phyloP scores from a whole-genome alignment of 2,113 vertebrate species.

The Pluvianellus socialis region DNA sequence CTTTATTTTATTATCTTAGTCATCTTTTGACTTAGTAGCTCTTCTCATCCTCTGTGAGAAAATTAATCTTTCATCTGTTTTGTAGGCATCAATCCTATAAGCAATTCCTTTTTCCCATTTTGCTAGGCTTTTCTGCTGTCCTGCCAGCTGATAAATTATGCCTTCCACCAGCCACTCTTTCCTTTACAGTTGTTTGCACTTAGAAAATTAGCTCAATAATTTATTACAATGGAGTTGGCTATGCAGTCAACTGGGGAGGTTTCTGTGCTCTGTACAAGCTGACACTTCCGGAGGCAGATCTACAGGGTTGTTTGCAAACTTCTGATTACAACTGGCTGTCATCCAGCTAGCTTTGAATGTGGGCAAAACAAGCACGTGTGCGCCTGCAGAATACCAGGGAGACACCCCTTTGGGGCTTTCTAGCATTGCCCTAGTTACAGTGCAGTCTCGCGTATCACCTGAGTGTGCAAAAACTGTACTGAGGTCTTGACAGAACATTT shows the following conservation, averaged over 20 bases:
- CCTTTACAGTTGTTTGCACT: background rate
- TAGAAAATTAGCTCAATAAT: background rate
- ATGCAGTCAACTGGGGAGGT: background rate
- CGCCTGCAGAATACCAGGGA: background rate
- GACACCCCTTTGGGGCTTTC: background rate
- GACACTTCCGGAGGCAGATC: background rate
- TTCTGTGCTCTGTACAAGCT: background rate
- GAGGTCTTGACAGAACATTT: background rate
- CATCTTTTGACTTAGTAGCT: background rate
- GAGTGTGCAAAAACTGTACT: background rate
- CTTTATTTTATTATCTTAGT: background rate
- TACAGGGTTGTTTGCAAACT: background rate
- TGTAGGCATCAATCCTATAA: background rate
- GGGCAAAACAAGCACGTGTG: background rate
- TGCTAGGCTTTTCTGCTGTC: background rate
- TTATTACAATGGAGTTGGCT: background rate
- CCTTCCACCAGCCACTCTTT: background rate
- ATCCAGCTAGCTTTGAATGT: background rate
- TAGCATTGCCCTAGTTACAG: background rate
- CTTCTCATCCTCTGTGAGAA: background rate
- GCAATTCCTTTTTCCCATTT: background rate
- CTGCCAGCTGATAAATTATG: background rate
- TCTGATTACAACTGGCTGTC: background rate
- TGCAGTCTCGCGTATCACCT: background rate
- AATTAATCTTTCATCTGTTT: background rate